Conservation (phyloP, 2,797 vertebrate genomes). For the Poeciliopsis turneri region DNA sequence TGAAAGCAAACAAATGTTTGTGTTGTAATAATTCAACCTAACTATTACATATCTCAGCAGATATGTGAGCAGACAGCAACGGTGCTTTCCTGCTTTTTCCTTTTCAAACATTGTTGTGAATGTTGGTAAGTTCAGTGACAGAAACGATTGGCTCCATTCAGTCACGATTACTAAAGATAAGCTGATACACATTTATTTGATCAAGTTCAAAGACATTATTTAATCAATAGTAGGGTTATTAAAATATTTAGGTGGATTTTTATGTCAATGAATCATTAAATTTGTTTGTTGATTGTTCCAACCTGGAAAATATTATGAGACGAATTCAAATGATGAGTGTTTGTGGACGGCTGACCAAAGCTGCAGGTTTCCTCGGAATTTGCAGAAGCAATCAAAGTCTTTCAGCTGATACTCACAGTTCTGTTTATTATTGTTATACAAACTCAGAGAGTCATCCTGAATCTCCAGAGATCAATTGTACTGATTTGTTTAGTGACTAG, state of each 20-base stretch:
- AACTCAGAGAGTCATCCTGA: slow-evolving; percentile 10
- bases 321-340: background rate
- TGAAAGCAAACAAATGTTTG: background rate
- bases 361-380: background rate
- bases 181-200: background rate
- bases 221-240: background rate
- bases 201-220: background rate
- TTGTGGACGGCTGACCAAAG: background rate
- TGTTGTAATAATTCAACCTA: background rate
- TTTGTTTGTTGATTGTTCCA: background rate
- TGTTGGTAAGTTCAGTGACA: background rate
- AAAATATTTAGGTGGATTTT: background rate
- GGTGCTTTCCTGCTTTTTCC: background rate
- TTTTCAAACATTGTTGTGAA: background rate
- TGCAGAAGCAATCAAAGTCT: slow-evolving; percentile 2
- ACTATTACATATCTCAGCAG: background rate
- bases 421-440: slow-evolving; percentile 17
- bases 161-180: background rate
- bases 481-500: slow-evolving; percentile 44
- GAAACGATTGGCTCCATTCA: background rate
- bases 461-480: slow-evolving; percentile 41
- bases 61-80: background rate
- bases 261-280: background rate
- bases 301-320: background rate
- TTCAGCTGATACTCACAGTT: background rate